Percentiles rank a stretch among this genome's conserved stretches.
Evolutionary conservation across 2,113 vertebrate species (phyloP).

Genomic region (Nannobrachium achirus): DNA sequence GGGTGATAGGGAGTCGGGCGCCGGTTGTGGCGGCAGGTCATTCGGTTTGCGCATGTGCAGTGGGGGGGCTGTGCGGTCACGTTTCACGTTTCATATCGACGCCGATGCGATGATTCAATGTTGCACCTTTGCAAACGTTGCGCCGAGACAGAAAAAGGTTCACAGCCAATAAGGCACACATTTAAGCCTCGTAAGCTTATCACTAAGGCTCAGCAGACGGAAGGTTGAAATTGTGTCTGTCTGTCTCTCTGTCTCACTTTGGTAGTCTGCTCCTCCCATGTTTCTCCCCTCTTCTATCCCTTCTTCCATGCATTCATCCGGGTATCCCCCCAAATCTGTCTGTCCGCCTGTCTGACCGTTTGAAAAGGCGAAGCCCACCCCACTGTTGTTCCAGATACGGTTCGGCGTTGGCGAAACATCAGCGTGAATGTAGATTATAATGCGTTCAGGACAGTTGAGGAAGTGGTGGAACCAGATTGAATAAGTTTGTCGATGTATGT

Average conservation of each 20-base stretch:
- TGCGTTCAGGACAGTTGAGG: neutral
- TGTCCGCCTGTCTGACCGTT: conserved; percentile 18
- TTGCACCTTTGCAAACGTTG: conserved; percentile 1
- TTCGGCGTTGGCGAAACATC: conserved; percentile 37
- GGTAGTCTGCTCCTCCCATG: conserved; percentile 45
- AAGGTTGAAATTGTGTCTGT: conserved; percentile 27
- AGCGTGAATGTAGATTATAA: conserved; percentile 5
- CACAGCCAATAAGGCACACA: no score
- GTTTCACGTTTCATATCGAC: conserved; percentile 43
- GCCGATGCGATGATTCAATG: conserved; percentile 11
- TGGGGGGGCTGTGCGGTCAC: conserved; percentile 33
- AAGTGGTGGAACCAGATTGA: conserved; percentile 26
- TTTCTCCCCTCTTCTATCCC: conserved; percentile 43
- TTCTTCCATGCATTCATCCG: conserved; percentile 64
- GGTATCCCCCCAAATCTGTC: conserved; percentile 55
- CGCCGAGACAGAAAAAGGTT: neutral
- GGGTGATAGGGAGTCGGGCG: conserved; percentile 64
- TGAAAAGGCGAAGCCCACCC: conserved; percentile 37
- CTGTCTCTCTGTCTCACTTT: conserved; percentile 19
- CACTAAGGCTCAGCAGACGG: neutral
- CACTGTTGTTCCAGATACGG: conserved; percentile 23
- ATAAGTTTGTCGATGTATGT: conserved; percentile 26
- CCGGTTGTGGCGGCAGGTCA: conserved; percentile 49
- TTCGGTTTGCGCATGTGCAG: conserved; percentile 55
- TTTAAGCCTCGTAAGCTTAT: neutral